Evolutionary conservation across 1,140 invertebrate species (phyloP).

Genomic region (Diuraphis noxia): DNA sequence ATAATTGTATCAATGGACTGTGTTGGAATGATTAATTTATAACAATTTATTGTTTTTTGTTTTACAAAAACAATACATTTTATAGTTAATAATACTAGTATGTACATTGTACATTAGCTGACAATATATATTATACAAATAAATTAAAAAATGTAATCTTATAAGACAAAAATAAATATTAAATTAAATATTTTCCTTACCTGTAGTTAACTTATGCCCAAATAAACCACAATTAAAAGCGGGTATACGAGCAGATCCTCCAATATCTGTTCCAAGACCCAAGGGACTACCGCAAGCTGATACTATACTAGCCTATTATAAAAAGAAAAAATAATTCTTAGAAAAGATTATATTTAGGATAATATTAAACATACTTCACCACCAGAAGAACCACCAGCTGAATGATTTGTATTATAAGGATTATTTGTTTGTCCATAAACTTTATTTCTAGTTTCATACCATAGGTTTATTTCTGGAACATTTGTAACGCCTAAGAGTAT

Average conservation of each 20-base stretch:
- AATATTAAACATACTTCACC: constrained; percentile 65
- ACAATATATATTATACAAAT: neutral
- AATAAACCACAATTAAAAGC: constrained; percentile 93
- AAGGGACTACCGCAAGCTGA: constrained; percentile 80
- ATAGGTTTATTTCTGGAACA: constrained; percentile 84
- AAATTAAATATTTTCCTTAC: constrained; percentile 59
- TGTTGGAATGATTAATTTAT: neutral
- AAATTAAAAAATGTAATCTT: neutral
- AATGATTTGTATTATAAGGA: constrained; percentile 83
- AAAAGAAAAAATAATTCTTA: neutral
- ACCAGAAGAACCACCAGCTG: constrained; percentile 82
- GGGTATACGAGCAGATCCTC: constrained; percentile 92
- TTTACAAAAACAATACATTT: neutral
- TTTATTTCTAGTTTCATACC: constrained; percentile 89
- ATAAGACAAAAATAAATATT: neutral
- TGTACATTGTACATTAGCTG: neutral
- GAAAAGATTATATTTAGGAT: neutral
- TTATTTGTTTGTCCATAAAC: constrained; percentile 90
- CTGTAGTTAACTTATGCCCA: constrained; percentile 84
- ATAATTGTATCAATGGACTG: neutral
- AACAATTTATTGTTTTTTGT: too few relatives aligned
- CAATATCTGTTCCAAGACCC: constrained; percentile 91
- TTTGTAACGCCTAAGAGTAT: constrained; percentile 92
- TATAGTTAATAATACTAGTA: neutral
- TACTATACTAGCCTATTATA: constrained; percentile 67